Base-by-base conservation (phyloP, 2,888 invertebrate species). In the Andrena minutula region DNA sequence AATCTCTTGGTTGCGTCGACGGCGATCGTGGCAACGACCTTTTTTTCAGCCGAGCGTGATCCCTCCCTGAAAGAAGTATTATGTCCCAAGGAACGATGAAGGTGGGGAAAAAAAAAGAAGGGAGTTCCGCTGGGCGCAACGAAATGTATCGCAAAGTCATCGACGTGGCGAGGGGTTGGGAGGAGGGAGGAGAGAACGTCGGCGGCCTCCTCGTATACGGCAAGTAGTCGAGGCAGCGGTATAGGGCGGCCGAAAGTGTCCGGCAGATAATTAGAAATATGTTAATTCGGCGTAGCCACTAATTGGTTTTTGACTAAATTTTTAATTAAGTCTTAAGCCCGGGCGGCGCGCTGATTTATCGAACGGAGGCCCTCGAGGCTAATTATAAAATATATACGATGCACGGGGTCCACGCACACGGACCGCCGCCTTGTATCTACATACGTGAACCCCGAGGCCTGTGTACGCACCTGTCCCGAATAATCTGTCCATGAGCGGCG, bases 231-330 rank as follows among this genome's bases (percentile, higher is more conserved):
- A 75, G 74, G 72, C 84, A 73, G 26, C 60, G 79, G 68, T 84
- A 80, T 88, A 83, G 77, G 82, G 64, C 84, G 82, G 73, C 84
- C 78, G 72, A 88, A 88, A 88, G 89, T 88, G 88, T 88, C 73
- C 86, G 83, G 53, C 80, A 58, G 89, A 91, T 91, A 93, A 92
- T 93, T 93, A 92, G 93, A 93, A 93, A 92, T 93, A 92, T 92
- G 93, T 92, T 92, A 92, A 93, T 92, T 89, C 88, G 80, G 86
- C 89, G 89, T 87, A 82, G 90, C 83, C 79, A 89, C 93, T 93
- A 93, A 93, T 93, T 93, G 91, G 90, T 92, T 91, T 92, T 91
- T 90, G 89, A 91, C 90, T 90, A 91, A 90, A 92, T 90, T 92
- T 90, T 91, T 91, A 90, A 92, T 91, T 90, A 91, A 91, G 91